These are phyloP conservation scores for Anser cygnoides DNA, from an alignment of 2,113 vertebrate species.

Conservation along the genomic window DNA sequence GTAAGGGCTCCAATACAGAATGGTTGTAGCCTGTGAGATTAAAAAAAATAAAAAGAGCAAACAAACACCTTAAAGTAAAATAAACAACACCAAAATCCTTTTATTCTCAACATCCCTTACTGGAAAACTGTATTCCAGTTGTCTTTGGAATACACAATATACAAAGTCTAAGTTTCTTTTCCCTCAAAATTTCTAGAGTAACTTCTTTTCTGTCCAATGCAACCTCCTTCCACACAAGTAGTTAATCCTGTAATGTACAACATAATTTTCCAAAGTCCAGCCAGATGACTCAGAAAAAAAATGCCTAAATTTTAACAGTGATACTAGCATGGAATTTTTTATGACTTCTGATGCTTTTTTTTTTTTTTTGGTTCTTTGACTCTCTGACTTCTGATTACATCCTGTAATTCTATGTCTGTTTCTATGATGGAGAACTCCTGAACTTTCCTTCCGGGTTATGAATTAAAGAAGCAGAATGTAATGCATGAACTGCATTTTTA, in stretches of 20 bases:
- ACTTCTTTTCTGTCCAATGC: not conserved
- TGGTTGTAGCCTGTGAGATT: not conserved
- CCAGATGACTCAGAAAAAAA: not conserved
- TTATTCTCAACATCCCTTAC: not conserved
- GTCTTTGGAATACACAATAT: not conserved
- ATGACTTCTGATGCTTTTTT: not conserved
- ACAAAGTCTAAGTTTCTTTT: not conserved
- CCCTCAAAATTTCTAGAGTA: not conserved
- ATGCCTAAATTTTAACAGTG: not conserved
- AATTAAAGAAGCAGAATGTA: not conserved
- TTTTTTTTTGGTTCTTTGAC: not conserved
- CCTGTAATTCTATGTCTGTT: not conserved
- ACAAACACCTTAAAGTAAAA: not conserved
- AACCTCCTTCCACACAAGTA: rapidly evolving
- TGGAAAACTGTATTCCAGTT: not conserved
- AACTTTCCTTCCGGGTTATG: not conserved
- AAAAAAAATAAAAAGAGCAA: not conserved
- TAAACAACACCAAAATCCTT: rapidly evolving
- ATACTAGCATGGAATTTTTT: not conserved
- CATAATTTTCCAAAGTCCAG: not conserved
- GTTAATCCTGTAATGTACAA: not conserved
- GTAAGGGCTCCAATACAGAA: not conserved
- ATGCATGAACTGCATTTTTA: not conserved
- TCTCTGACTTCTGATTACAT: not conserved
- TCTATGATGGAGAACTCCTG: not conserved